A percentile compares a stretch with the other conserved stretches of the same genome.
These are phyloP conservation scores for Mesocentrotus franciscanus DNA, from an alignment of 53 echinoderm and acorn worm species.

Conservation along the genomic window DNA sequence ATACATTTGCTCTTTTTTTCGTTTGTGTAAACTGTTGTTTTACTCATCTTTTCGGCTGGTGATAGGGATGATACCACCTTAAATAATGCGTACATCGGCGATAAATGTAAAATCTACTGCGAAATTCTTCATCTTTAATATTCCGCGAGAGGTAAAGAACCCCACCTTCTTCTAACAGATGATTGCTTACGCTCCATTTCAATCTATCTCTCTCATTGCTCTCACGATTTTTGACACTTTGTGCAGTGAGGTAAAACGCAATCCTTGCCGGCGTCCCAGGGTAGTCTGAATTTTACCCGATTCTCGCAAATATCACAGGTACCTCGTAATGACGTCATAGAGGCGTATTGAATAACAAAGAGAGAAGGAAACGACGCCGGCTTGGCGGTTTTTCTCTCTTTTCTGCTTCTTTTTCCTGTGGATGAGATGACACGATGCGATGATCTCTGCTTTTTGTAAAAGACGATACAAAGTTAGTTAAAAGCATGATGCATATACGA, in stretches of 20 bases:
- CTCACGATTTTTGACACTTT: conserved; percentile 11
- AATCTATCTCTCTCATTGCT: neutral
- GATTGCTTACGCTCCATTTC: conserved; percentile 16
- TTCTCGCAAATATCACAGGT: neutral
- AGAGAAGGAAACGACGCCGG: neutral
- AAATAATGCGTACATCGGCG: too few relatives aligned
- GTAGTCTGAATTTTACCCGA: neutral
- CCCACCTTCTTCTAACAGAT: neutral
- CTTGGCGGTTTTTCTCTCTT: neutral
- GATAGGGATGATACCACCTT: too few relatives aligned
- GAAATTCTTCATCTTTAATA: neutral
- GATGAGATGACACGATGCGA: too few relatives aligned
- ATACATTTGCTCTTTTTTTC: too few relatives aligned
- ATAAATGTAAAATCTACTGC: neutral
- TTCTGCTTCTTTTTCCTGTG: too few relatives aligned
- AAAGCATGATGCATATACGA: too few relatives aligned
- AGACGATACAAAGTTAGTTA: too few relatives aligned
- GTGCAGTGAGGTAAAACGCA: conserved; percentile 11
- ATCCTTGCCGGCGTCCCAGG: neutral
- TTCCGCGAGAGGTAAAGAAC: neutral
- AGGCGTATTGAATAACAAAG: neutral
- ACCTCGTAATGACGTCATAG: conserved; percentile 29
- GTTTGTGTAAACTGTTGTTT: too few relatives aligned
- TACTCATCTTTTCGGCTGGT: too few relatives aligned
- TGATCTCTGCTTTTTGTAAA: too few relatives aligned